Evolutionary conservation across 2,888 invertebrate genomes (phyloP).

Genomic region (Gibbula magus): DNA sequence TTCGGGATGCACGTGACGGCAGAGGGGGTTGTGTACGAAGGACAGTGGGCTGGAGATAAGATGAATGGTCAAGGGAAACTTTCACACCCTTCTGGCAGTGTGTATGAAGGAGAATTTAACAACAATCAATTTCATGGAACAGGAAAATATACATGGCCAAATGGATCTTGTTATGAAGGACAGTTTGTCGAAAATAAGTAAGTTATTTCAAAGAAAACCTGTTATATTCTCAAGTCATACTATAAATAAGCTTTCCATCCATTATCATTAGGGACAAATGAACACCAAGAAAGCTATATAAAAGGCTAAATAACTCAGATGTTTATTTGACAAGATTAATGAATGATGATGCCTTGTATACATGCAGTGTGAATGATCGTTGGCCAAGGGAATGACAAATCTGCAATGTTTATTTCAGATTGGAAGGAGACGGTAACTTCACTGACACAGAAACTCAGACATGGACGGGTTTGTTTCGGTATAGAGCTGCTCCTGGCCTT

Average conservation of each 20-base stretch:
- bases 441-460: slow-evolving; percentile 73
- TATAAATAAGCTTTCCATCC: no score
- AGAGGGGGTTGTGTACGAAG: slow-evolving; percentile 69
- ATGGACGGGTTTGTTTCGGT: slow-evolving; percentile 73
- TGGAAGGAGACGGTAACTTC: slow-evolving; percentile 74
- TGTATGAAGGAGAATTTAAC: slow-evolving; percentile 71
- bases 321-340: no score
- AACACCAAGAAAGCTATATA: no score
- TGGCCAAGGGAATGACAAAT: no score
- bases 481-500: slow-evolving; percentile 74
- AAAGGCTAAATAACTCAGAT: no score
- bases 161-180: slow-evolving; percentile 71
- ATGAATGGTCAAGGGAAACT: slow-evolving; percentile 73
- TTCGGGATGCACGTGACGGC: slow-evolving; percentile 64
- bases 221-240: no score
- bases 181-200: slow-evolving; percentile 73
- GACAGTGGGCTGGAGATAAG: slow-evolving; percentile 70
- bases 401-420: slow-evolving; percentile 52
- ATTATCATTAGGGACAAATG: no score
- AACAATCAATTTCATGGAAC: slow-evolving; percentile 73
- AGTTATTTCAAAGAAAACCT: slow-evolving; percentile 16
- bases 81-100: slow-evolving; percentile 65
- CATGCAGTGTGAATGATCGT: no score
- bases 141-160: slow-evolving; percentile 73
- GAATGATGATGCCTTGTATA: no score